These are phyloP conservation scores for Zophobas morio DNA, from an alignment of 1,140 invertebrate species.

Conservation along the genomic window DNA sequence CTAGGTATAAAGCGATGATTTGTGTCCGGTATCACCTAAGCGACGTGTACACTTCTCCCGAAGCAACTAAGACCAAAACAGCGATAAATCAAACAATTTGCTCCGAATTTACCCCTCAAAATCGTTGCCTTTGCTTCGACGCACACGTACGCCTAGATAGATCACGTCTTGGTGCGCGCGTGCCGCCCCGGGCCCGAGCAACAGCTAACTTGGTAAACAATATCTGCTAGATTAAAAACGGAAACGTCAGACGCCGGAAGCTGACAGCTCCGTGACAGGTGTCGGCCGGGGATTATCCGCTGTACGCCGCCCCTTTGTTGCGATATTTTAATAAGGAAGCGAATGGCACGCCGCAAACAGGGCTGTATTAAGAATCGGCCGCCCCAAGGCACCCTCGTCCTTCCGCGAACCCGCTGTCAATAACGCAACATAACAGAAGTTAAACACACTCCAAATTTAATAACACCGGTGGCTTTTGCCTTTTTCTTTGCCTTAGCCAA, in stretches of 20 bases:
- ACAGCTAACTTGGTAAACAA: constrained; percentile 58
- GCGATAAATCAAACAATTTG: constrained; percentile 60
- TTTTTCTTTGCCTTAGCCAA: too few relatives aligned
- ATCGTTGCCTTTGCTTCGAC: constrained; percentile 52
- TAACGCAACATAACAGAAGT: too few relatives aligned
- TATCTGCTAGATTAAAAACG: constrained; percentile 63
- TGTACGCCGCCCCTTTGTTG: constrained; percentile 54
- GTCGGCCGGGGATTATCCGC: constrained; percentile 58
- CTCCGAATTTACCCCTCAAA: constrained; percentile 56
- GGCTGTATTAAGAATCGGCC: too few relatives aligned
- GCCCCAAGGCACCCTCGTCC: too few relatives aligned
- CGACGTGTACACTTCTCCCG: constrained; percentile 40
- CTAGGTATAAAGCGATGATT: constrained; percentile 42
- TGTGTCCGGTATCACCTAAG: constrained; percentile 31
- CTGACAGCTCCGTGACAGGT: constrained; percentile 60
- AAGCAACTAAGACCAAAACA: constrained; percentile 45
- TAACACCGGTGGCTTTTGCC: too few relatives aligned
- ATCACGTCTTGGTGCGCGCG: constrained; percentile 56
- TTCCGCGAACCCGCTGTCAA: too few relatives aligned
- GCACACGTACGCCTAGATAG: constrained; percentile 52
- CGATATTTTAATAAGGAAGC: constrained; percentile 55
- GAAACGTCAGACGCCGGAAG: constrained; percentile 59
- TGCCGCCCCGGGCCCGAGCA: constrained; percentile 53
- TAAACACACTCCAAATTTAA: too few relatives aligned
- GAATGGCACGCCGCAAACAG: too few relatives aligned